Base-by-base conservation (phyloP, 2,113 vertebrate genomes). In the Pseudopipra pipra region DNA sequence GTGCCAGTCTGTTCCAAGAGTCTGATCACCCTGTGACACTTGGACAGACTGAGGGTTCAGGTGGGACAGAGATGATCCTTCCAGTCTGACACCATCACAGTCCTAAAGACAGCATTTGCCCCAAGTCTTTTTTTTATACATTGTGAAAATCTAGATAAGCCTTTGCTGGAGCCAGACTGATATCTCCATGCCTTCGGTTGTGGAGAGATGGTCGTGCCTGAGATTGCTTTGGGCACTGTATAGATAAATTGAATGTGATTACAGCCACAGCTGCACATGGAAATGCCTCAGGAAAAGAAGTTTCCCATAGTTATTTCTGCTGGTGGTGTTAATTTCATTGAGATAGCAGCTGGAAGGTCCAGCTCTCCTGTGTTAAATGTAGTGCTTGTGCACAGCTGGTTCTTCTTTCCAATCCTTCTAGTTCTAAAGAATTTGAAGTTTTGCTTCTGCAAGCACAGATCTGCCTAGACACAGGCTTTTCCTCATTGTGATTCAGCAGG, bases 401-500 rank as follows among this genome's bases (percentile, higher is more conserved):
- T 77, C 59, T 87, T 37, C 43, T 86, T 89, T 49, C 52, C 52
- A 47, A 2, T 23, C 35, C 10, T 68, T 35, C 49, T 28, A 37
- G 66, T 76, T 44, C 46, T 67, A 24, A 51, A 74, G 72, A 80
- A 46, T 28, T 86, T 33, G 44, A 77, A 88, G 52, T 47, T 72
- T 51, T 63, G 12, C 47, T 72, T 90, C 87, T 94, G 68, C 68
- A 85, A 85, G 79, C 24, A 15, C 39, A 66, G 66, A 68, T 79
- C 88, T 84, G 79, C 95, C 95, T 51, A 41, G 82, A 59, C 58
- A 86, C 85, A 94, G 73, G 39, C 11, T 87, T 84, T 68, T 87
- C 68, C 37, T 88, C 22, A 7, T 3, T 7, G 82, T 94, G 92
- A 93, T 90, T 95, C 95, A 86, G 78, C 93, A 94, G 79, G 43